Evolutionary conservation across 1,140 invertebrate genomes (phyloP).

Genomic region (Triops cancriformis): DNA sequence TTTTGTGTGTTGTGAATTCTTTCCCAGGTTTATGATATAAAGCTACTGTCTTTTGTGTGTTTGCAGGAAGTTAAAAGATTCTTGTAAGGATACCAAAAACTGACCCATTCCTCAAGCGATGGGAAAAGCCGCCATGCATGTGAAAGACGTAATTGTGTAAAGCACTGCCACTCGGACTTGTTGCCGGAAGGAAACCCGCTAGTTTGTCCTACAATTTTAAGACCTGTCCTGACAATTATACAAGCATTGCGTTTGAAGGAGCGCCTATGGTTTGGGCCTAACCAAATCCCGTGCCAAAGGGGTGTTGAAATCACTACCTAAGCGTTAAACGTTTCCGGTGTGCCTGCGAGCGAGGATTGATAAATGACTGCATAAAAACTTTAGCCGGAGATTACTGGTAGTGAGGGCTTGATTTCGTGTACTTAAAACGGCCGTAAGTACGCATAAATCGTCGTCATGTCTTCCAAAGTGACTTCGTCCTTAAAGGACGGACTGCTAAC

Average conservation of each 20-base stretch:
- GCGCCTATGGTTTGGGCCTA: neutral
- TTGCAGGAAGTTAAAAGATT: neutral
- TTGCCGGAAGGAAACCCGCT: slow-evolving; percentile 7
- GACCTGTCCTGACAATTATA: neutral
- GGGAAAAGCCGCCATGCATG: neutral
- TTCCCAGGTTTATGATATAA: neutral
- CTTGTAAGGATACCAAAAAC: neutral
- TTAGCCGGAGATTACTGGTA: neutral
- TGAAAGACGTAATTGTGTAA: neutral
- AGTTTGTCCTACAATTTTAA: neutral
- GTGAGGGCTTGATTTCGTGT: neutral
- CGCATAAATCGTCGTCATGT: neutral
- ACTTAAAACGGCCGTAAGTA: neutral
- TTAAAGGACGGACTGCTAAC: neutral
- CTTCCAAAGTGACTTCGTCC: slow-evolving; percentile 4
- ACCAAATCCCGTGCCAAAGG: neutral
- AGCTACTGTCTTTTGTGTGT: neutral
- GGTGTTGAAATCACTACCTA: neutral
- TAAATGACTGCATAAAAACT: neutral
- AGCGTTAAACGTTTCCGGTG: neutral
- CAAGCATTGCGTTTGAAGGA: neutral
- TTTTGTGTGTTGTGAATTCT: neutral
- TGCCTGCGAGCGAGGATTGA: neutral
- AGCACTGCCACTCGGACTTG: neutral
- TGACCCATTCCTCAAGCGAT: slow-evolving; percentile 1